These are phyloP conservation scores for Brachymystax lenok DNA, from an alignment of 2,797 vertebrate genomes.

Conservation along the genomic window DNA sequence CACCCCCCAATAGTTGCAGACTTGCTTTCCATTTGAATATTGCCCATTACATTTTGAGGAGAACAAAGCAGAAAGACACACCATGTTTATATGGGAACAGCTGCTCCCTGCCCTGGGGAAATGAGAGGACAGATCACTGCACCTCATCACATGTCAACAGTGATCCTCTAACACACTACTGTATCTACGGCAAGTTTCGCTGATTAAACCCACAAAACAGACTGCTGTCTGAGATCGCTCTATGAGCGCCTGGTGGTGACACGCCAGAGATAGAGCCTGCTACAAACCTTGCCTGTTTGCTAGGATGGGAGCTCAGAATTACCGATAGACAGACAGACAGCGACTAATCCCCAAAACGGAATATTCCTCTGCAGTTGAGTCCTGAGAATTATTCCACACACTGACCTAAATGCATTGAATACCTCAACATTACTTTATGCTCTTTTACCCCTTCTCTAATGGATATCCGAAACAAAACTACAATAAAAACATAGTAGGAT, in stretches of 20 bases:
- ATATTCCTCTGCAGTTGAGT: not conserved
- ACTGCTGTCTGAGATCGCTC: not conserved
- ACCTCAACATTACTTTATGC: not conserved
- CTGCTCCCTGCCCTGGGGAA: constrained; percentile 31
- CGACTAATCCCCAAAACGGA: not conserved
- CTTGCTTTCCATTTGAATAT: too few species aligned
- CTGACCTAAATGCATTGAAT: not conserved
- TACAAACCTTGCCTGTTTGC: not conserved
- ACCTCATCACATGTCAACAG: constrained; percentile 76
- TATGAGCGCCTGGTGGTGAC: not conserved
- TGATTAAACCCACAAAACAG: constrained; percentile 9
- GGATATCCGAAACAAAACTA: not conserved
- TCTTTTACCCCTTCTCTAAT: not conserved
- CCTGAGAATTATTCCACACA: not conserved
- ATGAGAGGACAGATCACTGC: constrained; percentile 66
- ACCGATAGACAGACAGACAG: not conserved
- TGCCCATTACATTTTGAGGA: not conserved
- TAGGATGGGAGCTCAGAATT: not conserved
- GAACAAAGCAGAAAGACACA: not conserved
- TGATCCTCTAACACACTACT: constrained; percentile 52
- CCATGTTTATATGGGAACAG: constrained; percentile 16
- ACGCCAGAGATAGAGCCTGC: not conserved
- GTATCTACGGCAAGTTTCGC: not conserved
- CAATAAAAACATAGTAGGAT: not conserved
- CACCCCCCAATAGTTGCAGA: too few species aligned